These are phyloP conservation scores for Clepsis dumicolana DNA, from an alignment of 2,888 invertebrate genomes.

Conservation along the genomic window DNA sequence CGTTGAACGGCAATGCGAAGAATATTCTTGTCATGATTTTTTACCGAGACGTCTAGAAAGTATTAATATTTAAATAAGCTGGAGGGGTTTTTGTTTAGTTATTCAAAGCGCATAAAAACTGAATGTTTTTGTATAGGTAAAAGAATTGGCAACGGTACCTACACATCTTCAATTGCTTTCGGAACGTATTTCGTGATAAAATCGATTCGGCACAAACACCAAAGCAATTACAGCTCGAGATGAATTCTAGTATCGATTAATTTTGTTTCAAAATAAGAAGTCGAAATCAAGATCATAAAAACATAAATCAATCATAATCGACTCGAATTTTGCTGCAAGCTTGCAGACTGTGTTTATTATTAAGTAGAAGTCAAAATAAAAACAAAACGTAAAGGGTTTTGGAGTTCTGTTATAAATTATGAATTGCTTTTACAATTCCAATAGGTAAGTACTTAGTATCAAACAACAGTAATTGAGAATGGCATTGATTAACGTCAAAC, in stretches of 20 bases:
- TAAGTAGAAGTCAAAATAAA: conserved; percentile 22
- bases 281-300: conserved; percentile 38
- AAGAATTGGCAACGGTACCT: conserved; percentile 24
- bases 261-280: conserved; percentile 40
- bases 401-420: conserved; percentile 6
- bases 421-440: neutral
- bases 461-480: neutral
- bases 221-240: conserved; percentile 32
- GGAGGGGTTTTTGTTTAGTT: neutral
- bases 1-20: neutral
- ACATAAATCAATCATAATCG: conserved; percentile 43
- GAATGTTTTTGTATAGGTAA: conserved; percentile 8
- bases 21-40: conserved; percentile 10
- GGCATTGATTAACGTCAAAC: neutral
- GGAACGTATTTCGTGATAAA: conserved; percentile 27
- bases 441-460: neutral
- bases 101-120: neutral
- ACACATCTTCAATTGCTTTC: conserved; percentile 22
- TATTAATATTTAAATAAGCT: neutral
- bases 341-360: conserved; percentile 39
- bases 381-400: conserved; percentile 18
- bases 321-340: conserved; percentile 37
- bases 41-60: neutral
- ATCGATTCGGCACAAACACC: conserved; percentile 28
- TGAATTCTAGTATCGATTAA: conserved; percentile 34